Percentiles rank a stretch among this genome's conserved stretches.
Conservation (phyloP, 2,888 invertebrate species). For the Pocota personata region DNA sequence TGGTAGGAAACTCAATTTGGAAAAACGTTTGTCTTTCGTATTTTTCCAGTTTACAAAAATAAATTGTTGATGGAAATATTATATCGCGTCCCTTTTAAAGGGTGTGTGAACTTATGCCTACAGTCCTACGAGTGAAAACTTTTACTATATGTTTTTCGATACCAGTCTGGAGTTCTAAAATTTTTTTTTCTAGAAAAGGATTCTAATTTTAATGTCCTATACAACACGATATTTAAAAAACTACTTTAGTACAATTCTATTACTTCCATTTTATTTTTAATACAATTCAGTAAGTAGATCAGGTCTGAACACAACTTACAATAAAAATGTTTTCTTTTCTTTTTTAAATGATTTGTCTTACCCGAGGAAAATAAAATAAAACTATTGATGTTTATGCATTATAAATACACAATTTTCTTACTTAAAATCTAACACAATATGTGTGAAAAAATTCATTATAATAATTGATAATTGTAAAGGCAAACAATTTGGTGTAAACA, state of each 20-base stretch:
- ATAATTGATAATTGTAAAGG: slow-evolving; percentile 70
- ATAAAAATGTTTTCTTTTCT: slow-evolving; percentile 17
- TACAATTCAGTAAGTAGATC: slow-evolving; percentile 27
- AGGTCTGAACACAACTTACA: slow-evolving; percentile 35
- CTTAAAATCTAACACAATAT: slow-evolving; percentile 64
- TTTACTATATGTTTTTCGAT: no score
- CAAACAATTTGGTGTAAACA: slow-evolving; percentile 65
- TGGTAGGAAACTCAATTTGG: no score
- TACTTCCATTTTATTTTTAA: slow-evolving; percentile 29
- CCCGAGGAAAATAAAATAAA: slow-evolving; percentile 6
- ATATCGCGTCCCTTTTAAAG: no score
- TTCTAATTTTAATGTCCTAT: no score
- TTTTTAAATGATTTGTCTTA: slow-evolving; percentile 30
- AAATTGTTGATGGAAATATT: no score
- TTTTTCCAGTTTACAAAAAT: no score
- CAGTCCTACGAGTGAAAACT: no score
- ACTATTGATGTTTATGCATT: neutral
- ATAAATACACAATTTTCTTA: slow-evolving; percentile 3
- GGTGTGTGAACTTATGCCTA: no score
- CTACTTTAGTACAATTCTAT: neutral
- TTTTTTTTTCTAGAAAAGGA: no score
- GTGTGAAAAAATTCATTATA: slow-evolving; percentile 55
- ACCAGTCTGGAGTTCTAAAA: no score
- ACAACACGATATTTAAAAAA: no score
- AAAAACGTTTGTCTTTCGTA: no score